These are phyloP conservation scores for Dryoscopus gambensis DNA, from an alignment of 2,113 vertebrate genomes.

Conservation along the genomic window DNA sequence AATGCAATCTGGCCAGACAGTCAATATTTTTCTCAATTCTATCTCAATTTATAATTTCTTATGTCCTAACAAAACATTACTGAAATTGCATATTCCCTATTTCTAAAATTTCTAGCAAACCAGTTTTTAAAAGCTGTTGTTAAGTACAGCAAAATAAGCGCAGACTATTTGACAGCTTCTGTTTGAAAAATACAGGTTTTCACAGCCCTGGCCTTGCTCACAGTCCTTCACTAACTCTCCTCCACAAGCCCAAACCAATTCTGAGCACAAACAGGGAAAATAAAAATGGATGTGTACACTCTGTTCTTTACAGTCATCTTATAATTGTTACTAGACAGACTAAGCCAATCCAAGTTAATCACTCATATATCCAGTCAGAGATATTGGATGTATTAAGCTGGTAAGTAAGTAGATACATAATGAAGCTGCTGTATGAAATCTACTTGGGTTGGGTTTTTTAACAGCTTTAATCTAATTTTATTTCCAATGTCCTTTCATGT, in stretches of 20 bases:
- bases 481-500: background rate
- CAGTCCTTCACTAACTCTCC: background rate
- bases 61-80: background rate
- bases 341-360: background rate
- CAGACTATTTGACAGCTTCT: background rate
- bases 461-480: background rate
- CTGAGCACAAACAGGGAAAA: background rate
- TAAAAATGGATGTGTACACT: background rate
- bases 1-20: background rate
- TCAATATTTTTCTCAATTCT: background rate
- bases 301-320: background rate
- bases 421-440: background rate
- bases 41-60: background rate
- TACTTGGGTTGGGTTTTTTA: background rate
- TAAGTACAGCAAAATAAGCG: background rate
- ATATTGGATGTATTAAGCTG: background rate
- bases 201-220: background rate
- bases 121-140: background rate
- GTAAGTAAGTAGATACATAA: background rate
- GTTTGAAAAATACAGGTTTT: background rate
- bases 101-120: background rate
- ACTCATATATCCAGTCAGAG: background rate
- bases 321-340: background rate
- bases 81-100: background rate
- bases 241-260: background rate